phyloP scores from a whole-genome alignment of 2,888 invertebrate species.

The Noctua fimbriata region DNA sequence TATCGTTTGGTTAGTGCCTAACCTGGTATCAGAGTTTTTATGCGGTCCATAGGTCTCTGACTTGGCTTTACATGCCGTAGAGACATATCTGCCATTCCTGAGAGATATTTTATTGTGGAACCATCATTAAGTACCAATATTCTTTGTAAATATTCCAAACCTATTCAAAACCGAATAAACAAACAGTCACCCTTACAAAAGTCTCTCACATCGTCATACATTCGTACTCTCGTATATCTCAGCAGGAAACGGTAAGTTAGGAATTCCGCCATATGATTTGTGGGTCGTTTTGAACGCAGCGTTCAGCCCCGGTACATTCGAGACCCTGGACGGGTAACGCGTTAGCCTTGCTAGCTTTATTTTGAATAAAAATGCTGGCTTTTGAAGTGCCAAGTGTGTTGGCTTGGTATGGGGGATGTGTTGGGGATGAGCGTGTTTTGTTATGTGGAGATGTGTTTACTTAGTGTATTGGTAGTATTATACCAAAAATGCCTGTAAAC shows the following conservation, averaged over 20 bases:
- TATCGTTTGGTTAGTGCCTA: no score
- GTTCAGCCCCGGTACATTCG: constrained; percentile 56
- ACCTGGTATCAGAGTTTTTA: no score
- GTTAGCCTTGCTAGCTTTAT: constrained; percentile 53
- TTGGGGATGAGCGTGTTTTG: constrained; percentile 15
- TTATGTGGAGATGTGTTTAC: not conserved
- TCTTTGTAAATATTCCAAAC: not conserved
- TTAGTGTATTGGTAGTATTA: not conserved
- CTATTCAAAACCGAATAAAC: constrained; percentile 34
- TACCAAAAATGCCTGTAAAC: not conserved
- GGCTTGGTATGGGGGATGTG: constrained; percentile 7
- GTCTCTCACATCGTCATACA: constrained; percentile 50
- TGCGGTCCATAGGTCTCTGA: no score
- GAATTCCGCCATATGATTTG: constrained; percentile 92
- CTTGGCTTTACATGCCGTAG: no score
- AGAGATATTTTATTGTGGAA: no score
- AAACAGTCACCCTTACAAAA: constrained; percentile 49
- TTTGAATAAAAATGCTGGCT: constrained; percentile 53
- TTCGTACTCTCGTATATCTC: constrained; percentile 51
- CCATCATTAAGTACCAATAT: not conserved
- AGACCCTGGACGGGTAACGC: constrained; percentile 46
- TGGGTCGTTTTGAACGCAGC: constrained; percentile 77
- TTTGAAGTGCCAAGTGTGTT: constrained; percentile 49
- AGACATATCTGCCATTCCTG: no score
- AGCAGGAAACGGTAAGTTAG: constrained; percentile 87